phyloP scores from a whole-genome alignment of 2,888 invertebrate species.

The Ditylenchus weischeri region DNA sequence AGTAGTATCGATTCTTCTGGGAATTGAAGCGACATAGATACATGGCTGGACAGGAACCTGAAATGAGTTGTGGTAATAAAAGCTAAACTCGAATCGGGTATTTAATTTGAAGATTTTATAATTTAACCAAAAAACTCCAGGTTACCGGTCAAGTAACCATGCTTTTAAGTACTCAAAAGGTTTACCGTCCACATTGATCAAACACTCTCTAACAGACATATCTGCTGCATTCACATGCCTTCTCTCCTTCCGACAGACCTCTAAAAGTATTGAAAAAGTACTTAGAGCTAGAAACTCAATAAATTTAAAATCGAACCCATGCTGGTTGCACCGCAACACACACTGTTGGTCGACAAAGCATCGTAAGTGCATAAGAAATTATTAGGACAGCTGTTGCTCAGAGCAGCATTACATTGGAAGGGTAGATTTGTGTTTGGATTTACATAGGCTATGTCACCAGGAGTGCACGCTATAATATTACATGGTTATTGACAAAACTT shows the following conservation, averaged over 20 bases:
- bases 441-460: constrained; percentile 54
- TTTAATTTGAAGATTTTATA: no score
- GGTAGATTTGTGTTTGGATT: constrained; percentile 57
- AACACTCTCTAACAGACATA: constrained; percentile 54
- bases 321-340: constrained; percentile 58
- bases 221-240: constrained; percentile 57
- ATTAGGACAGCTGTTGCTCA: constrained; percentile 55
- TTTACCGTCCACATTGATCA: constrained; percentile 52
- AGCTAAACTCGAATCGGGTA: no score
- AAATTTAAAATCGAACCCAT: constrained; percentile 39
- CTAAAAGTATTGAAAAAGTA: constrained; percentile 30
- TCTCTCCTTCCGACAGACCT: constrained; percentile 57
- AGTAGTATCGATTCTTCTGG: constrained; percentile 53
- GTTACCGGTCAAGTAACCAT: no score
- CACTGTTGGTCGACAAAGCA: constrained; percentile 48
- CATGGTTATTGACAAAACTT: no score
- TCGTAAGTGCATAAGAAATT: constrained; percentile 57
- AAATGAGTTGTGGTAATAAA: no score
- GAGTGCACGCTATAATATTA: constrained; percentile 44
- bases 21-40: constrained; percentile 58
- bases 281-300: not conserved
- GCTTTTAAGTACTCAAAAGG: no score
- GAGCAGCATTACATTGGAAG: constrained; percentile 42
- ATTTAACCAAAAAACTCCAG: no score
- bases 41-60: constrained; percentile 49